Percentiles rank a stretch among this genome's conserved stretches.
Conservation (phyloP, 1,140 invertebrate species). For the Lucilia cuprina region DNA sequence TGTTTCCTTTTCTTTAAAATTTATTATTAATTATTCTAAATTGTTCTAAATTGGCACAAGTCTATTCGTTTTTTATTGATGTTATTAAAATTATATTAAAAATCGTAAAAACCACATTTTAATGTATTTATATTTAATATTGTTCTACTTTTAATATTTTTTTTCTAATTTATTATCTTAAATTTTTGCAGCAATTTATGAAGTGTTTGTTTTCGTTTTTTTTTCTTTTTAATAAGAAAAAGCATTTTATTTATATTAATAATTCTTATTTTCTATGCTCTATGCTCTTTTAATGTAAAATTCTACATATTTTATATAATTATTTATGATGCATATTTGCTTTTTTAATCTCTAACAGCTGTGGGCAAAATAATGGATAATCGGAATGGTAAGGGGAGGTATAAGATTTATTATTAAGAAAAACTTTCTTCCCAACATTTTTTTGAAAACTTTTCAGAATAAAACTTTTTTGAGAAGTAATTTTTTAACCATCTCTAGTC, state of each 20-base stretch:
- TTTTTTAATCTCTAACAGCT: background rate
- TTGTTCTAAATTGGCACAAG: background rate
- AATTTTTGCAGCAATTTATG: background rate
- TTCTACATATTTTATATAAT: background rate
- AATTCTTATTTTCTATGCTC: background rate
- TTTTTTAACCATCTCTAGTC: too few species aligned
- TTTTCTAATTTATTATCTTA: background rate
- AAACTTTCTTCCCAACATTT: too few species aligned
- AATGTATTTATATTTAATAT: background rate
- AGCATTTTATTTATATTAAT: background rate
- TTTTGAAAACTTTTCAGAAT: too few species aligned
- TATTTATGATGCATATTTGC: background rate
- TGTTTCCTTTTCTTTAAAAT: background rate
- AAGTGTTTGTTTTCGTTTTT: background rate
- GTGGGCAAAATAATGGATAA: background rate
- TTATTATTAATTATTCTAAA: background rate
- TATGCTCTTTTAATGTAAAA: background rate
- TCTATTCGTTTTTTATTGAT: background rate
- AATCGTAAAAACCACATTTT: too few species aligned
- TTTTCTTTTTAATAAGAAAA: background rate
- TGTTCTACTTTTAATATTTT: background rate
- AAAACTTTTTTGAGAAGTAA: too few species aligned
- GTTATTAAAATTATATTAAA: too few species aligned
- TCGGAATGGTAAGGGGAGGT: too few species aligned
- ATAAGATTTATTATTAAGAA: too few species aligned